A percentile compares a stretch with the other conserved stretches of the same genome.
These are phyloP conservation scores for Oryctes rhinoceros DNA, from an alignment of 1,140 invertebrate species.

Conservation along the genomic window DNA sequence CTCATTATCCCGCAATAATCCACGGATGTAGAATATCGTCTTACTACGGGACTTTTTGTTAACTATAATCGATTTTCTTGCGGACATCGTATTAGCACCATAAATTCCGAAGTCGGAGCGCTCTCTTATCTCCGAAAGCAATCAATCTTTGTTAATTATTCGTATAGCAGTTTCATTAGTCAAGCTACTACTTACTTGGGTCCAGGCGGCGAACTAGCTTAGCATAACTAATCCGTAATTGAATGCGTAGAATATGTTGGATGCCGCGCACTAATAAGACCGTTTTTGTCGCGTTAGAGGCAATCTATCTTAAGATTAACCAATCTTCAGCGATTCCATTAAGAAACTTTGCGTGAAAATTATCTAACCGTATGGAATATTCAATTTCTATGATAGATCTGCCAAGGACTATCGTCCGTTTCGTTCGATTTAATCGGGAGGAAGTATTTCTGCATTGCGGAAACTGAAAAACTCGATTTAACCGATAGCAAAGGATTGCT, in stretches of 20 bases:
- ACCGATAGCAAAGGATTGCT: too few species aligned
- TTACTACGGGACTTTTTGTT: too few species aligned
- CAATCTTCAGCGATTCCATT: constrained; percentile 26
- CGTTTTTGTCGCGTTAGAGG: constrained; percentile 6
- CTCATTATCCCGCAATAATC: too few species aligned
- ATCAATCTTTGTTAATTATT: constrained; percentile 35
- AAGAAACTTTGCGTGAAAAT: constrained; percentile 18
- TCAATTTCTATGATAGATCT: not conserved
- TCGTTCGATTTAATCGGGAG: not conserved
- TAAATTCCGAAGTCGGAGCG: constrained; percentile 17
- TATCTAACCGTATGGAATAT: constrained; percentile 10
- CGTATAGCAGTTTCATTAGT: constrained; percentile 23
- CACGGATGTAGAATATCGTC: too few species aligned
- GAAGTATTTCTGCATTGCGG: too few species aligned
- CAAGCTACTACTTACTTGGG: not conserved
- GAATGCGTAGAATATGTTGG: constrained; percentile 20
- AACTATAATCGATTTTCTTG: not conserved
- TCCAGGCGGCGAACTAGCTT: not conserved
- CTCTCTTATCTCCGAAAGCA: constrained; percentile 26
- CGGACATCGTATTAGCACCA: constrained; percentile 6
- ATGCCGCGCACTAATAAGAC: not conserved
- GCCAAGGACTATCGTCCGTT: not conserved
- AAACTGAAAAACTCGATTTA: too few species aligned
- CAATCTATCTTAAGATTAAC: constrained; percentile 28
- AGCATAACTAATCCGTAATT: constrained; percentile 34